These are phyloP conservation scores for Liodrosophila aerea DNA, from an alignment of 2,888 invertebrate genomes.

Conservation along the genomic window DNA sequence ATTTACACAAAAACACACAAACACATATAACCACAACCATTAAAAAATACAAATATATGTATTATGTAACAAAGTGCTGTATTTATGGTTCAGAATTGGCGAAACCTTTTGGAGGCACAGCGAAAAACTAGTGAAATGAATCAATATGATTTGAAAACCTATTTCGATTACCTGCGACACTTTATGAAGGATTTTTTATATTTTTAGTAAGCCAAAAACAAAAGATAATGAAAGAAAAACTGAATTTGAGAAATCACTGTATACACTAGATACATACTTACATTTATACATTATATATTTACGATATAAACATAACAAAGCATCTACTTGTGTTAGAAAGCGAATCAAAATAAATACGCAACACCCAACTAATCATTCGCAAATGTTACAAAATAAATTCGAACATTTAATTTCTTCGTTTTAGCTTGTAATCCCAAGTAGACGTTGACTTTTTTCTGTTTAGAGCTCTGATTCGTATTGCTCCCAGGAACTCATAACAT, in stretches of 20 bases:
- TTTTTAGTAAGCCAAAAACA: slow-evolving; percentile 61
- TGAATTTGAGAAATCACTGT: slow-evolving; percentile 21
- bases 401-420: slow-evolving; percentile 41
- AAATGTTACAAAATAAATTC: slow-evolving; percentile 56
- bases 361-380: slow-evolving; percentile 31
- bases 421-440: slow-evolving; percentile 46
- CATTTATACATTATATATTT: slow-evolving; percentile 41
- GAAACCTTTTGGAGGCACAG: background rate
- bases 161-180: slow-evolving; percentile 53
- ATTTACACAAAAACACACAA: slow-evolving; percentile 33
- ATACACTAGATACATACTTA: slow-evolving; percentile 9
- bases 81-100: slow-evolving; percentile 26
- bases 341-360: slow-evolving; percentile 23
- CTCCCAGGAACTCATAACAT: no score
- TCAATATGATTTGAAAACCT: slow-evolving; percentile 31
- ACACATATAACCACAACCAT: slow-evolving; percentile 15
- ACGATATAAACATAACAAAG: slow-evolving; percentile 42
- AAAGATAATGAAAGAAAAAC: slow-evolving; percentile 9
- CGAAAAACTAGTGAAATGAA: slow-evolving; percentile 14
- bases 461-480: no score
- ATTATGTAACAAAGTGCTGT: slow-evolving; percentile 25
- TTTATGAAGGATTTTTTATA: slow-evolving; percentile 64
- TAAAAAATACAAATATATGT: slow-evolving; percentile 16
- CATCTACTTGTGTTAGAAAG: slow-evolving; percentile 36
- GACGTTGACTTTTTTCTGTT: slow-evolving; percentile 7